Evolutionary conservation across 2,113 vertebrate genomes (phyloP), one percentile per base, ranked within the genome.

Genomic region (Chloroceryle aenea): DNA sequence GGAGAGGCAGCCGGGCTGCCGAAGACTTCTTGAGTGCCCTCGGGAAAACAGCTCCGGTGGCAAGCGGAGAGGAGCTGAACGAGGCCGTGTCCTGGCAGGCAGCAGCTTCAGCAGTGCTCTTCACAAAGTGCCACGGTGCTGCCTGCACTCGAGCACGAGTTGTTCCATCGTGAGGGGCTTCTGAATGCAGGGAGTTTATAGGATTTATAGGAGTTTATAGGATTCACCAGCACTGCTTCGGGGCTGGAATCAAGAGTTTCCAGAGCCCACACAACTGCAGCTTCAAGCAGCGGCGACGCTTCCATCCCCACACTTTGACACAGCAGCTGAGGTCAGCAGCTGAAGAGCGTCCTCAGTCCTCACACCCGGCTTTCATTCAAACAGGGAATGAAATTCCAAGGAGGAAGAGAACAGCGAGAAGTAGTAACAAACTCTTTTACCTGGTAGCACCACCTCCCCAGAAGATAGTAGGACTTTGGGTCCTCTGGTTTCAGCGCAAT

Each of bases 401-500:
- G 32, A 82, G 47, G 61, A 55, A 81, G 47, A 16, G 11, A 45
- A 23, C 34, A 53, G 59, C 26, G 64, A 3, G 4, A 55, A 30
- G n/a, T 2, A 22, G 29, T 18, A 71, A 22, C 10, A 14, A 80
- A 16, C 5, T 48, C 13, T 30, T 12, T 96, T 96, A 98, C 98
- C 98, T 98, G 97, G 69, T 98, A 98, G 52, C 98, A 98, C 98
- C 98, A 98, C 84, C 98, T 97, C 82, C 98, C 98, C 87, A 98
- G 76, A 14, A 98, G 97, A 63, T 98, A 98, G 85, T 98, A 96
- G 66, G 97, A 96, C 87, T 82, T 94, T 11, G 98, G 97, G 29
- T 98, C 98, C 90, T 97, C 95, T 8, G 98, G 98, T 88, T 98
- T 98, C 82, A 98, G 96, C 30, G 95, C 85, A 76, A 98, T 98